phyloP scores from a whole-genome alignment of 2,888 invertebrate species.

The Phragmatobia fuliginosa region DNA sequence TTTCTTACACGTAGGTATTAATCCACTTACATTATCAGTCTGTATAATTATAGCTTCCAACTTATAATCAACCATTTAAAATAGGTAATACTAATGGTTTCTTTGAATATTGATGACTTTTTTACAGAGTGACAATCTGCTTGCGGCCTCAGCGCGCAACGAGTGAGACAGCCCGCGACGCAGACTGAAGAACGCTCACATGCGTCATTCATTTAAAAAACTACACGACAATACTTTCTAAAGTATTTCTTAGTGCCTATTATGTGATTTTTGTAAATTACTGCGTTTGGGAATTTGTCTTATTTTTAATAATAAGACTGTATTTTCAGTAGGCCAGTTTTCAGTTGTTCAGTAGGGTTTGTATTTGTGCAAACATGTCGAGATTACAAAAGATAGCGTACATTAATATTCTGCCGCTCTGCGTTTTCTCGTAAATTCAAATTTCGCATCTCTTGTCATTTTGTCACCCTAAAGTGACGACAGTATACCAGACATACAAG shows the following conservation, averaged over 20 bases:
- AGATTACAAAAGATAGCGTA: conserved; percentile 17
- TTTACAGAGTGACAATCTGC: not conserved
- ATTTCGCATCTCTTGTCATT: conserved; percentile 42
- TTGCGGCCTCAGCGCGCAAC: not conserved
- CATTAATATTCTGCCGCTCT: conserved; percentile 35
- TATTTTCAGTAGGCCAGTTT: not conserved
- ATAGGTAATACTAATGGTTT: not conserved
- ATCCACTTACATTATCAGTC: no score
- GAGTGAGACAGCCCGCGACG: not conserved
- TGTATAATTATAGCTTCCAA: no score
- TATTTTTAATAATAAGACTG: not conserved
- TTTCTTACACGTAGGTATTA: no score
- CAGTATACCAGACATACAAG: conserved; percentile 46
- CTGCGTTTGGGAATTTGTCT: not conserved
- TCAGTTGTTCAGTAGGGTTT: no score
- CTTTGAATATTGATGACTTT: not conserved
- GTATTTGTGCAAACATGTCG: conserved; percentile 17
- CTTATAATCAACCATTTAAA: not conserved
- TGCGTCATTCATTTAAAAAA: not conserved
- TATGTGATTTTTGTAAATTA: not conserved
- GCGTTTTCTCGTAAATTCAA: conserved; percentile 30
- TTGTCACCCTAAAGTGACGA: conserved; percentile 53
- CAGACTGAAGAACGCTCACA: not conserved
- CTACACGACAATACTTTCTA: not conserved
- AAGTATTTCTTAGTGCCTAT: not conserved